Conservation (phyloP, 1,140 invertebrate species). For the Schlechtendalia chinensis region DNA sequence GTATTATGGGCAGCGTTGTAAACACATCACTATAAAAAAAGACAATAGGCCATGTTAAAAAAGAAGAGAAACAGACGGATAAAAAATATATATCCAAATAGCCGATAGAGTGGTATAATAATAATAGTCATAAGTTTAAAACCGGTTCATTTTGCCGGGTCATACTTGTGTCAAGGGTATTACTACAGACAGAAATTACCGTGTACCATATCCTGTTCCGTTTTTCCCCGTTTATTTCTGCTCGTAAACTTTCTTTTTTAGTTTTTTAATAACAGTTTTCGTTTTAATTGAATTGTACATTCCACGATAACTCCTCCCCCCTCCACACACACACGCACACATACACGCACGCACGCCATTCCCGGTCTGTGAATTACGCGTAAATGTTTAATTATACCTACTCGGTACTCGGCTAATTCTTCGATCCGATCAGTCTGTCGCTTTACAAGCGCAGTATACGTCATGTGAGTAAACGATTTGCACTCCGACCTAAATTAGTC, state of each 20-base stretch:
- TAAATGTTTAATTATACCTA: neutral
- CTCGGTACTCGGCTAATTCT: neutral
- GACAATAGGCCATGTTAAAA: constrained; percentile 17
- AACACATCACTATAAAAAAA: neutral
- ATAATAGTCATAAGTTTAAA: constrained; percentile 26
- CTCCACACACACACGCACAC: too few relatives aligned
- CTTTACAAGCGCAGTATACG: neutral
- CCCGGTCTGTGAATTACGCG: neutral
- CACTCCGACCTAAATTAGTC: neutral
- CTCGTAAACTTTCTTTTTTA: constrained; percentile 31
- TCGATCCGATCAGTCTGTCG: neutral
- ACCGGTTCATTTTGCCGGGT: constrained; percentile 49
- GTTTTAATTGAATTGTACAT: neutral
- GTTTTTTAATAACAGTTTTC: constrained; percentile 13
- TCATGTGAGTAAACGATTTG: constrained; percentile 4
- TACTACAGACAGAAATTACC: constrained; percentile 40
- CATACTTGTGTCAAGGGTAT: constrained; percentile 46
- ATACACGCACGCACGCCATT: too few relatives aligned
- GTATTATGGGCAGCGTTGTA: neutral
- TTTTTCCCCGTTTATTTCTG: constrained; percentile 30
- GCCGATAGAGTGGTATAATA: neutral
- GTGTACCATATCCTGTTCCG: constrained; percentile 48
- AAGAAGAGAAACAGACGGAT: constrained; percentile 12
- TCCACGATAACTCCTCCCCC: neutral
- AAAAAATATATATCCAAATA: neutral